Base-by-base conservation (phyloP, 2,888 invertebrate genomes). In the Apotomis capreana region DNA sequence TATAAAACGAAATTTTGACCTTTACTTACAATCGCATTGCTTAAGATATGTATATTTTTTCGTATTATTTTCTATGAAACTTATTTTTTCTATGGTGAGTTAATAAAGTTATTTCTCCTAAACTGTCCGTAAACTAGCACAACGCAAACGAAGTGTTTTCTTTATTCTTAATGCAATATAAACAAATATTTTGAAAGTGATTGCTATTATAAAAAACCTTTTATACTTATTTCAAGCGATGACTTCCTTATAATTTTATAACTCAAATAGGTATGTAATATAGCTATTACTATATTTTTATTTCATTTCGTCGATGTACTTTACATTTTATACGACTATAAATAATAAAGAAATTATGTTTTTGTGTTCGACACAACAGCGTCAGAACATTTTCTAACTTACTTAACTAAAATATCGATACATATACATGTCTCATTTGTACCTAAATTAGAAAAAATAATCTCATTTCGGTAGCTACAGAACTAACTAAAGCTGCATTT, bases 401-500 rank as follows among this genome's bases (percentile, higher is more conserved):
- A 69, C 59, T 58, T 37, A 49, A 6, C 58, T 72, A 68, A 46
- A 44, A 72, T 68, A 71, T 51, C 37, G 61, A 72, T n/a, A 72
- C 63, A 69, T 65, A 69, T 73, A 65, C 37, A 55, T 9, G 44
- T 60, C 37, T 49, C 55, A 54, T 63, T 63, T 55, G 44, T 59
- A 65, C 59, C 52, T 70, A 65, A 40, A 69, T 15, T 65, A 64
- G 63, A 46, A 73, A 69, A 69, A 61, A 69, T 73, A 73, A 69
- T 73, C 73, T 69, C 64, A 69, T 55, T 37, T 62, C 8, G 40
- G 73, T 69, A 46, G 37, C 57, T 63, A 59, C 26, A 40, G 57
- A 55, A 13, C 57, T 13, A 62, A 40, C 12, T 68, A 51, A 44
- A 40, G 12, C 60, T 71, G 61, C 57, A 58, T 57, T 57, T 67